Percentiles rank a stretch among this genome's conserved stretches.
These are phyloP conservation scores for Columba livia DNA, from an alignment of 2,113 vertebrate genomes.

Conservation along the genomic window DNA sequence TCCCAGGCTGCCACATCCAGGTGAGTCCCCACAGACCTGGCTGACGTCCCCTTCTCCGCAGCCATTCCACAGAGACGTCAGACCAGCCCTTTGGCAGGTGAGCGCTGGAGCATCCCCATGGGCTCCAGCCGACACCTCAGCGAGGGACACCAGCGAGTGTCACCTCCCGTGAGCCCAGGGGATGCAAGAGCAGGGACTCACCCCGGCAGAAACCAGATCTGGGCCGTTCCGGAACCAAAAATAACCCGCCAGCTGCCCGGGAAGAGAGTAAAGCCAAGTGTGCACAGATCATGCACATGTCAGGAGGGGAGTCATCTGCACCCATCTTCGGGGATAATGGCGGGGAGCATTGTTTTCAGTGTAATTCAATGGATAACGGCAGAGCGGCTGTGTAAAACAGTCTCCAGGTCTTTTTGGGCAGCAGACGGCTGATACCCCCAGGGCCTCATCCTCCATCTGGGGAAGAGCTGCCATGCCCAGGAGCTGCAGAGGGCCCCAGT, in stretches of 20 bases:
- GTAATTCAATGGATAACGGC: not conserved
- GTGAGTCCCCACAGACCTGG: not conserved
- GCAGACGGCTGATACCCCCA: not conserved
- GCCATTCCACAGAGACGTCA: not conserved
- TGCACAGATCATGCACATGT: not conserved
- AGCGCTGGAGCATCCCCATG: rapidly evolving
- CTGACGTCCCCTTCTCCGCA: not conserved
- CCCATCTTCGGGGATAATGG: not conserved
- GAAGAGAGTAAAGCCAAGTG: conserved; percentile 28
- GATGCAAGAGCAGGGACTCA: not conserved
- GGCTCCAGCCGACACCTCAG: rapidly evolving
- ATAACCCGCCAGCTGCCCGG: conserved; percentile 57
- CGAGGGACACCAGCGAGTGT: not conserved
- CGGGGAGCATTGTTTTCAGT: not conserved
- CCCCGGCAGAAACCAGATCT: conserved; percentile 43
- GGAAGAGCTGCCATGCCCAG: not conserved
- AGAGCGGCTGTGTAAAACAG: not conserved
- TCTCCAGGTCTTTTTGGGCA: not conserved
- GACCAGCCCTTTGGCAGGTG: not conserved
- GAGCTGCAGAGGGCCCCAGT: not conserved
- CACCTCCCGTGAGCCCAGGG: not conserved
- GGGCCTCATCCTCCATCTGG: not conserved
- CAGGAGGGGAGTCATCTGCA: conserved; percentile 27
- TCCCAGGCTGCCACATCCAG: not conserved
- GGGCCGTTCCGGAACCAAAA: conserved; percentile 45